These are phyloP conservation scores for Reinhardtius hippoglossoides DNA, from an alignment of 2,113 vertebrate species.

Conservation along the genomic window DNA sequence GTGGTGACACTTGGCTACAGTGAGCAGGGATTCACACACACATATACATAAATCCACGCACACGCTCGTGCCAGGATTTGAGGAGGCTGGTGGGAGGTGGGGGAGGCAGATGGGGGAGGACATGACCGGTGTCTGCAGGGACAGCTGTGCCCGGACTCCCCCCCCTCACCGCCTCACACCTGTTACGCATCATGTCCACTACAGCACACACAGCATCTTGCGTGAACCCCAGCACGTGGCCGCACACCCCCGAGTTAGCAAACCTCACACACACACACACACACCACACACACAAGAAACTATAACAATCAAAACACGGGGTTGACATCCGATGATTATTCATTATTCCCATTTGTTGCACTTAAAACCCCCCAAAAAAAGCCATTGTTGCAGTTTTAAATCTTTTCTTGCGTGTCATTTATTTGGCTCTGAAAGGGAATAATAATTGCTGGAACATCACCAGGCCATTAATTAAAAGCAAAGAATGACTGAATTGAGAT, in stretches of 20 bases:
- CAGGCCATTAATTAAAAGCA: constrained; percentile 51
- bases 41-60: constrained; percentile 31
- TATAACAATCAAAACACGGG: background rate
- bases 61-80: constrained; percentile 48
- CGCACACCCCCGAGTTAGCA: constrained; percentile 23
- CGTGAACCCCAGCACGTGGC: constrained; percentile 38
- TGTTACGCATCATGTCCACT: constrained; percentile 82
- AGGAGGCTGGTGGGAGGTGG: constrained; percentile 47
- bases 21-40: constrained; percentile 29
- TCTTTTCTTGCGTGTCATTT: background rate
- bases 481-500: constrained; percentile 34
- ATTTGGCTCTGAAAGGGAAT: constrained; percentile 7
- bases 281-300: background rate
- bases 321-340: constrained; percentile 2
- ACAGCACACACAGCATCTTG: constrained; percentile 63
- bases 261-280: background rate
- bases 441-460: constrained; percentile 35
- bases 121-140: constrained; percentile 67
- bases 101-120: constrained; percentile 76
- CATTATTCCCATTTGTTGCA: constrained; percentile 13
- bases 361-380: background rate
- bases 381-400: constrained; percentile 14
- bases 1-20: constrained; percentile 75
- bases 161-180: constrained; percentile 77
- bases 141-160: constrained; percentile 73